These are phyloP conservation scores for Platynereis dumerilii DNA, from an alignment of 2,888 invertebrate genomes.

Conservation along the genomic window DNA sequence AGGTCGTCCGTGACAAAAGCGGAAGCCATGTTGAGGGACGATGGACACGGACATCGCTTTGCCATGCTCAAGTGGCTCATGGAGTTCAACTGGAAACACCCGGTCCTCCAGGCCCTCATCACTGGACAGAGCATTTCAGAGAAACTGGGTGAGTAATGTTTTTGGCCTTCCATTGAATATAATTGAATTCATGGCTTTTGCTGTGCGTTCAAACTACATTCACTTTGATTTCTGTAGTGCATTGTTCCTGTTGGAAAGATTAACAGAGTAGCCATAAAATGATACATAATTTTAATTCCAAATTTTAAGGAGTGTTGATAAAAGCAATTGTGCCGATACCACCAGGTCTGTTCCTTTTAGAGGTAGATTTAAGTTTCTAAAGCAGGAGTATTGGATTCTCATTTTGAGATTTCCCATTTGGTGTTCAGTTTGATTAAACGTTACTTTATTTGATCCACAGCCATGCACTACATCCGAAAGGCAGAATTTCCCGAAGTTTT, in stretches of 20 bases:
- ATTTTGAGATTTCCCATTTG: too few species aligned
- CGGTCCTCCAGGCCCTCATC: constrained; percentile 51
- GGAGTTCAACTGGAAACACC: constrained; percentile 54
- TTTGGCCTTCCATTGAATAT: not conserved
- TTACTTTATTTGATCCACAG: constrained; percentile 23
- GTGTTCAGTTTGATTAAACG: too few species aligned
- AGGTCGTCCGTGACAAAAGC: constrained; percentile 28
- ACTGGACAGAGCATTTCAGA: constrained; percentile 45
- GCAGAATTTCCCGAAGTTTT: constrained; percentile 40
- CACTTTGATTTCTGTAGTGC: too few species aligned
- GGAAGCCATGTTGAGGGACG: constrained; percentile 21
- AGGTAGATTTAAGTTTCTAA: too few species aligned
- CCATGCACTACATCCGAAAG: constrained; percentile 33
- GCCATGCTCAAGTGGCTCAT: constrained; percentile 37
- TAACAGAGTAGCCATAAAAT: too few species aligned
- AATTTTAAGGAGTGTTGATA: too few species aligned
- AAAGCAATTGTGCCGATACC: too few species aligned
- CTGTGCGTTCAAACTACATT: not conserved
- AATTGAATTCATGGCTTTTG: not conserved
- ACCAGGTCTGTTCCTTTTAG: too few species aligned
- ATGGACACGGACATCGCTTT: constrained; percentile 34
- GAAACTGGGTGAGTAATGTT: constrained; percentile 37
- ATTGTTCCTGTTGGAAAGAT: too few species aligned
- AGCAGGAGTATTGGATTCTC: too few species aligned
- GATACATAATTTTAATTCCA: too few species aligned